Base-by-base conservation (phyloP, 2,113 vertebrate species). In the Merops nubicus region DNA sequence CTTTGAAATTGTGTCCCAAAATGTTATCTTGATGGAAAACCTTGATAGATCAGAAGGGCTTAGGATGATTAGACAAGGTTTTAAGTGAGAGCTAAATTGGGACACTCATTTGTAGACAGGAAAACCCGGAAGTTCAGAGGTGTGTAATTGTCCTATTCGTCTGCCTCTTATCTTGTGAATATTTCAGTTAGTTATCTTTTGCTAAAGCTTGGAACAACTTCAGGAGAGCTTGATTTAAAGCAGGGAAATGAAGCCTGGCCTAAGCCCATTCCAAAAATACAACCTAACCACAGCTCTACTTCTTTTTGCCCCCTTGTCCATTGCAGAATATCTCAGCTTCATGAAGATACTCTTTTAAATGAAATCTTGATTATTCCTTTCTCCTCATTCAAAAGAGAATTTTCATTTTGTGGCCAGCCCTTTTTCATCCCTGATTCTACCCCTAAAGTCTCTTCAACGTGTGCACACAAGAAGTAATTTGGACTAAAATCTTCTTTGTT, bases 401-500 rank as follows among this genome's bases (percentile, higher is more conserved):
- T 88, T 87, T 74, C 84, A 42, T 38, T 60, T 81, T 53, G 31
- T 74, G 50, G 21, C 38, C 48, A 75, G n/a, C 29, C 65, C 47
- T 79, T 4, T 74, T 93, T 56, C 63, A 93, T 72, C 54, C 18
- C 28, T 79, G 64, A 63, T 56, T 92, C 31, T 43, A 6, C 43
- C 64, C 60, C 76, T 54, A 13, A 90, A 86, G 13, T 33, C 33
- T 22, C 51, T 90, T 91, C 59, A 2, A 90, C 79, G 31, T 0
- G 0, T 45, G 26, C 51, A 70, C 8, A 29, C 2, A 28, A 47
- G 47, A 84, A 29, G 47, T 77, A 92, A 86, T 91, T 93, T 80
- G 84, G 72, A 63, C 50, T 88, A 15, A 95, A 93, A 74, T 43
- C 84, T 45, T 91, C 36, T 90, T 80, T 91, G 64, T 81, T 94